Conservation (phyloP, 1,140 invertebrate genomes). For the Archegozetes longisetosus region DNA sequence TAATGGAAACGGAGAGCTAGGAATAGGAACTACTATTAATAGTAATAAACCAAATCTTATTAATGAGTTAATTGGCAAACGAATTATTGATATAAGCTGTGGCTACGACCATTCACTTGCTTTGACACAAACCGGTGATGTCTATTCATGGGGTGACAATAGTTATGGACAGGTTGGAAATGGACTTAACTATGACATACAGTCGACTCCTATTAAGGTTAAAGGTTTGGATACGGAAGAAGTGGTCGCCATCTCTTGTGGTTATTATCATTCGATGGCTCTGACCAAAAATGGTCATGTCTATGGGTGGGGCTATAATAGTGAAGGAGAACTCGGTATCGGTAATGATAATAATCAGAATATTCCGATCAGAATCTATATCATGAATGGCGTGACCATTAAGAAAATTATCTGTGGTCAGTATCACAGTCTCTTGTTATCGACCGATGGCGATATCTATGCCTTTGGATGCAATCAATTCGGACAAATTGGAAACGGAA, state of each 20-base stretch:
- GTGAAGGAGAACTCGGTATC: conserved; percentile 50
- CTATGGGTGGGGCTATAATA: conserved; percentile 50
- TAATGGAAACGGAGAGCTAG: conserved; percentile 39
- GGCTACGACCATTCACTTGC: conserved; percentile 6
- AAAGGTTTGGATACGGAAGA: conserved; percentile 26
- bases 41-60: conserved; percentile 3
- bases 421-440: conserved; percentile 46
- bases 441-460: conserved; percentile 44
- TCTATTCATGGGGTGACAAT: conserved; percentile 51
- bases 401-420: conserved; percentile 31
- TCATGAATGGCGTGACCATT: conserved; percentile 33
- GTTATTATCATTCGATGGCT: conserved; percentile 47
- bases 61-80: conserved; percentile 1
- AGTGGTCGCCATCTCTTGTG: conserved; percentile 46
- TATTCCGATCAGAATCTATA: conserved; percentile 21
- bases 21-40: conserved; percentile 6
- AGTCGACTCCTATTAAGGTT: conserved; percentile 6
- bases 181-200: conserved; percentile 4
- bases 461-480: conserved; percentile 52
- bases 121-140: conserved; percentile 17
- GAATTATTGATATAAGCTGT: background rate
- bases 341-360: conserved; percentile 36
- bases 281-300: conserved; percentile 44
- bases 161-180: conserved; percentile 47
- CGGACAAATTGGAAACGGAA: conserved; percentile 41